Evolutionary conservation across 2,113 vertebrate species (phyloP).

Genomic region (Bos taurus): DNA sequence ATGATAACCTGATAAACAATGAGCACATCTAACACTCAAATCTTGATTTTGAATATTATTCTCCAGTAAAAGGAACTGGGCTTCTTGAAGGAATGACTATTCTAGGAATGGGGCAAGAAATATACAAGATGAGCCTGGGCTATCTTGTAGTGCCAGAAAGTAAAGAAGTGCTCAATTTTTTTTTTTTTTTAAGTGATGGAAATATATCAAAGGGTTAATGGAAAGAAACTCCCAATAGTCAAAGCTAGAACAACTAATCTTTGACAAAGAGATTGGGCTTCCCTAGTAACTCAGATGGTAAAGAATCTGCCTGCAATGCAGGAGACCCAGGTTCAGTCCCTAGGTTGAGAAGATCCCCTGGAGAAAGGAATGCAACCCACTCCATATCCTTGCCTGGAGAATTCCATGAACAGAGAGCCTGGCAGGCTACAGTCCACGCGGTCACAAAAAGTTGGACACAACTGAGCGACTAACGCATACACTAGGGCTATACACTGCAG

Average conservation of each 20-base stretch:
- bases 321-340: neutral
- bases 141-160: neutral
- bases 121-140: neutral
- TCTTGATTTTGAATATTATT: neutral
- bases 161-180: neutral
- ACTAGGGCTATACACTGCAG: neutral
- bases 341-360: neutral
- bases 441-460: rapidly evolving
- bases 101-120: neutral
- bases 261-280: neutral
- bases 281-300: neutral
- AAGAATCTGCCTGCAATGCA: neutral
- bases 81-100: neutral
- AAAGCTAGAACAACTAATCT: neutral
- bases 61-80: neutral
- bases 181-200: neutral
- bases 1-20: neutral
- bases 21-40: neutral
- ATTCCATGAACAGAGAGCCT: neutral
- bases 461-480: neutral
- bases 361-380: neutral
- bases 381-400: neutral
- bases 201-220: neutral
- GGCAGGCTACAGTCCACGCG: rapidly evolving
- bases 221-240: neutral